These are phyloP conservation scores for Stigmatopora argus DNA, from an alignment of 2,113 vertebrate genomes.

Conservation along the genomic window DNA sequence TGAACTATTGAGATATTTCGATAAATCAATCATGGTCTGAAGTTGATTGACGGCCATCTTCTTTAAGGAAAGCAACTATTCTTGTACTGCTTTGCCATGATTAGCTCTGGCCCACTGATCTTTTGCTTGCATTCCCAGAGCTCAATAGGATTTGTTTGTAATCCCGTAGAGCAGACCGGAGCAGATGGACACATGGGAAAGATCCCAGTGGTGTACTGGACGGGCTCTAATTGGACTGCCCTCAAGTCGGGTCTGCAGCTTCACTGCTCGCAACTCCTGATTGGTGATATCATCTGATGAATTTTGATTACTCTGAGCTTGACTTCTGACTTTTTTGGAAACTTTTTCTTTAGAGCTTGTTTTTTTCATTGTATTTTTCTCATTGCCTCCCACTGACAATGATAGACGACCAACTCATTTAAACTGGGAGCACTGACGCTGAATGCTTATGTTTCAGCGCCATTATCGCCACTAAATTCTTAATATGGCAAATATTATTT, in stretches of 20 bases:
- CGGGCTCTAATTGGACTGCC: slow-evolving; percentile 56
- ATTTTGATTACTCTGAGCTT: background rate
- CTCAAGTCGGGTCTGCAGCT: slow-evolving; percentile 13
- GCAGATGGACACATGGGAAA: slow-evolving; percentile 66
- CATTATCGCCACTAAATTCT: no score
- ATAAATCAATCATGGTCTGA: background rate
- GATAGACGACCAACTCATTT: no score
- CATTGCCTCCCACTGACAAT: no score
- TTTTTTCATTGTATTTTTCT: no score
- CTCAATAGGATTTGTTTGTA: slow-evolving; percentile 67
- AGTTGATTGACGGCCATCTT: background rate
- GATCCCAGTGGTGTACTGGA: slow-evolving; percentile 49
- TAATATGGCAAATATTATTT: no score
- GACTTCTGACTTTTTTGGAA: background rate
- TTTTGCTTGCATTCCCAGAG: slow-evolving; percentile 50
- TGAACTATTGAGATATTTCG: background rate
- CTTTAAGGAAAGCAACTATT: background rate
- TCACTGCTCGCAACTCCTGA: slow-evolving; percentile 39
- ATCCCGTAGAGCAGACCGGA: slow-evolving; percentile 55
- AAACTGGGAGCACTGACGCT: no score
- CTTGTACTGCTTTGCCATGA: slow-evolving; percentile 43
- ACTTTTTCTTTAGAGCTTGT: background rate
- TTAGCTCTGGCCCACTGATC: slow-evolving; percentile 54
- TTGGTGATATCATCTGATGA: background rate
- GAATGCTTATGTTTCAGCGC: no score